phyloP scores from a whole-genome alignment of 2,113 vertebrate species.

The Nesoenas mayeri region DNA sequence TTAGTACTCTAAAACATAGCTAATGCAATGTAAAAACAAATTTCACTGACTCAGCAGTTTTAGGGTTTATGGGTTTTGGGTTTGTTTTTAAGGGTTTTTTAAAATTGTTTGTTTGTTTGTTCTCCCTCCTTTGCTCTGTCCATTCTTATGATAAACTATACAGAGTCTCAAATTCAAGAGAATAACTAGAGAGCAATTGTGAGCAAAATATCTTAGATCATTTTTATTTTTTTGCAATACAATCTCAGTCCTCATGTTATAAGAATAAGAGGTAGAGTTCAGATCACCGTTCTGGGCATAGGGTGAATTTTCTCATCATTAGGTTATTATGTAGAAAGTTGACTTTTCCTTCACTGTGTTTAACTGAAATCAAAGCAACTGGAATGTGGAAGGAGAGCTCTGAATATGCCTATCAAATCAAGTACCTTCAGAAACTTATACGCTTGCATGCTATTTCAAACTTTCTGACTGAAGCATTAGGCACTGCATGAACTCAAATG shows the following conservation, averaged over 20 bases:
- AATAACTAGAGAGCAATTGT: not conserved
- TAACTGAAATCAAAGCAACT: not conserved
- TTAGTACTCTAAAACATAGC: not conserved
- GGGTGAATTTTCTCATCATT: not conserved
- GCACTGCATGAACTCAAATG: not conserved
- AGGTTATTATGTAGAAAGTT: not conserved
- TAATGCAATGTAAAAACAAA: not conserved
- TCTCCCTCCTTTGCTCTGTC: not conserved
- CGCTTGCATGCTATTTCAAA: not conserved
- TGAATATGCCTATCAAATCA: not conserved
- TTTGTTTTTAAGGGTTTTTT: no score
- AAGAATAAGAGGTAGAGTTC: not conserved
- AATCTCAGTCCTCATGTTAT: not conserved
- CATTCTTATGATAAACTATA: not conserved
- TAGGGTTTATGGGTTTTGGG: no score
- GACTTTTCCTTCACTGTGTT: not conserved
- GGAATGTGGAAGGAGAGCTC: not conserved
- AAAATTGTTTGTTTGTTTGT: no score
- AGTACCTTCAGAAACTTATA: not conserved
- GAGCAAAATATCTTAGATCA: not conserved
- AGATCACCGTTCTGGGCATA: not conserved
- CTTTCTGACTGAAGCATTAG: not conserved
- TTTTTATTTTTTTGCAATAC: not conserved
- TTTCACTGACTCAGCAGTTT: not conserved
- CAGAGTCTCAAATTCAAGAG: not conserved